phyloP scores from a whole-genome alignment of 2,888 invertebrate species.

The Crossocerus cetratus region DNA sequence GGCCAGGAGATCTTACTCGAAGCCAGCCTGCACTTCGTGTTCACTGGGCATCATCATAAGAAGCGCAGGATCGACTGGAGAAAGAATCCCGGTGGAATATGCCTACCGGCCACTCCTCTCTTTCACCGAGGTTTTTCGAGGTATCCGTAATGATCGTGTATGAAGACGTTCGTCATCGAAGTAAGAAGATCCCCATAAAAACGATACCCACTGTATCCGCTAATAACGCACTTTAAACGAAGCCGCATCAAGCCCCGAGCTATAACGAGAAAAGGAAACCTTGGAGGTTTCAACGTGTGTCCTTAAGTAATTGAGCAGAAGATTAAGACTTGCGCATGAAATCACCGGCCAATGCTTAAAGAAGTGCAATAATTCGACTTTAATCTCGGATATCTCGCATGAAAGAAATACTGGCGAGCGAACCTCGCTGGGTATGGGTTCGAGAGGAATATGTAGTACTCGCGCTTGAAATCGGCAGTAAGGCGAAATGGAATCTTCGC shows the following conservation, averaged over 20 bases:
- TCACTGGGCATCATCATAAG: conserved; percentile 54
- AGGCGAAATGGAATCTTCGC: conserved; percentile 60
- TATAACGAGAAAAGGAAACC: neutral
- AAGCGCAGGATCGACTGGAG: conserved; percentile 43
- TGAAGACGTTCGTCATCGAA: neutral
- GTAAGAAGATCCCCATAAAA: neutral
- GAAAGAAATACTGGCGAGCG: neutral
- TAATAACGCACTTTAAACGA: neutral
- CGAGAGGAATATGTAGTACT: conserved; percentile 15
- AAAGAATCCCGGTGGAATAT: conserved; percentile 20
- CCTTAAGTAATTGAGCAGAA: neutral
- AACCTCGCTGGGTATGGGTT: neutral
- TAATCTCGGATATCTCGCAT: neutral
- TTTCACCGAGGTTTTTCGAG: conserved; percentile 23
- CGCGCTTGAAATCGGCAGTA: conserved; percentile 40
- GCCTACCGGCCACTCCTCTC: conserved; percentile 23
- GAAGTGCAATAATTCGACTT: neutral
- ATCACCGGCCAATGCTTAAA: neutral
- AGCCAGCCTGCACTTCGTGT: conserved; percentile 28
- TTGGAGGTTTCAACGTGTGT: neutral
- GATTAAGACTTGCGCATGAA: too few relatives aligned
- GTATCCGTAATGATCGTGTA: conserved; percentile 5
- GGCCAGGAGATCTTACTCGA: conserved; percentile 21
- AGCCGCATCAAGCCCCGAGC: neutral
- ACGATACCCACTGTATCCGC: too few relatives aligned